Conservation (phyloP, 2,113 vertebrate species). For the Dipodomys ordii region DNA sequence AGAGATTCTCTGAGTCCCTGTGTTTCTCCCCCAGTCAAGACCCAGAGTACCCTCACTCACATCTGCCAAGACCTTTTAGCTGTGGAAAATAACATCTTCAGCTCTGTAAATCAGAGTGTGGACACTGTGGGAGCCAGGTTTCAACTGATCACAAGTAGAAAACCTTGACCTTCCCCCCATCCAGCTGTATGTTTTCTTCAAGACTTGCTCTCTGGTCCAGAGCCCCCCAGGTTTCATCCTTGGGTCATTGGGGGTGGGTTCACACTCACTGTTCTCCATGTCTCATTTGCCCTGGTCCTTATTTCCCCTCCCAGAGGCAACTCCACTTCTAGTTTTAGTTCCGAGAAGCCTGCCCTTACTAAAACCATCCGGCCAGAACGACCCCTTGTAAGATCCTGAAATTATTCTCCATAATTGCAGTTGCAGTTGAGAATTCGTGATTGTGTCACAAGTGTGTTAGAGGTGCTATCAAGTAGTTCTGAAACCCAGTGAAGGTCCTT, state of each 20-base stretch:
- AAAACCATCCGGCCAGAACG: neutral
- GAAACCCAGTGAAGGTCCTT: neutral
- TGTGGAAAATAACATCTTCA: no score
- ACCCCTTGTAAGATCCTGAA: neutral
- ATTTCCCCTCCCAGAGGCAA: neutral
- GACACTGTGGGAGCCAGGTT: neutral
- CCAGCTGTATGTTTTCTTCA: neutral
- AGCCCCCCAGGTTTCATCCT: neutral
- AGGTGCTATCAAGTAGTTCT: neutral
- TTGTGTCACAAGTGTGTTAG: neutral
- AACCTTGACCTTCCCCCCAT: no score
- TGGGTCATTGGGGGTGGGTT: neutral
- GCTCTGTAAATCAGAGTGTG: neutral
- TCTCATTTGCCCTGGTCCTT: neutral
- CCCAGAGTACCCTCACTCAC: neutral
- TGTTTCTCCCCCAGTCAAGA: no score
- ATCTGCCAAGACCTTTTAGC: neutral
- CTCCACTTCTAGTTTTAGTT: neutral
- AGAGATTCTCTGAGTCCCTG: neutral
- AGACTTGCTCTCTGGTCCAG: neutral
- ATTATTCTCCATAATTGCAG: neutral
- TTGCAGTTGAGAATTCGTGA: neutral
- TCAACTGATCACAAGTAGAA: neutral
- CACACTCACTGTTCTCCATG: neutral
- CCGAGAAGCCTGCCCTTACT: neutral